Base-by-base conservation (phyloP, 2,797 vertebrate genomes). In the Clarias pachynema region DNA sequence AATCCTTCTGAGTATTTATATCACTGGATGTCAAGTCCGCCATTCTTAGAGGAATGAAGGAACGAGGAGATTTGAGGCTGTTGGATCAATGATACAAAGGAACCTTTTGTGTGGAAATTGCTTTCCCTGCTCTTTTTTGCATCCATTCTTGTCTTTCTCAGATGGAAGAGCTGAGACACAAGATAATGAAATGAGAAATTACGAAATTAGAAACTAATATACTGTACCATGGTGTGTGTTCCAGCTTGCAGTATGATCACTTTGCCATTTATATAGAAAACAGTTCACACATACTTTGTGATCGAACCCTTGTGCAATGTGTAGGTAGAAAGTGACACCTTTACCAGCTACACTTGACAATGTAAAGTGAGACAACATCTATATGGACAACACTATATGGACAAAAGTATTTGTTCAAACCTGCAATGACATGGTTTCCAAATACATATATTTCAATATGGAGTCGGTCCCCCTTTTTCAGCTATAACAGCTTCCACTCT, bases 211-310 rank as follows among this genome's bases (percentile, higher is more conserved):
- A 18, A 18, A 8, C 29, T 34, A 73, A 5, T 90, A 90, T 66
- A 94, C 94, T 56, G 94, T 96, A 70, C 81, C 89, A 87, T 95
- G 95, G 53, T 97, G 97, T 87, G 92, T 95, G 82, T 97, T 96
- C 91, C 93, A 94, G 72, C 44, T 49, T 53, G 49, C 49, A 53
- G 49, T 53, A 53, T 53, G 49, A 53, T 53, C 49, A 53, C 49
- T 14, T 53, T 53, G 12, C 12, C 49, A 14, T 53, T 53, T 53
- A 53, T 53, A 14, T 53, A 53, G 12, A 14, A 53, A 53, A 53
- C 12, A 53, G 14, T 53, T 53, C 49, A 53, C 12, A 14, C 0
- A 3, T 2, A 53, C 49, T 53, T 53, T 53, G 49, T 53, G 49
- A 53, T 14, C 49, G 12, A 53, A 53, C 0, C 49, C 49, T 53